Evolutionary conservation across 1,140 invertebrate genomes (phyloP), one percentile per base, ranked within the genome.

Genomic region (Dolichoris vasculosae): DNA sequence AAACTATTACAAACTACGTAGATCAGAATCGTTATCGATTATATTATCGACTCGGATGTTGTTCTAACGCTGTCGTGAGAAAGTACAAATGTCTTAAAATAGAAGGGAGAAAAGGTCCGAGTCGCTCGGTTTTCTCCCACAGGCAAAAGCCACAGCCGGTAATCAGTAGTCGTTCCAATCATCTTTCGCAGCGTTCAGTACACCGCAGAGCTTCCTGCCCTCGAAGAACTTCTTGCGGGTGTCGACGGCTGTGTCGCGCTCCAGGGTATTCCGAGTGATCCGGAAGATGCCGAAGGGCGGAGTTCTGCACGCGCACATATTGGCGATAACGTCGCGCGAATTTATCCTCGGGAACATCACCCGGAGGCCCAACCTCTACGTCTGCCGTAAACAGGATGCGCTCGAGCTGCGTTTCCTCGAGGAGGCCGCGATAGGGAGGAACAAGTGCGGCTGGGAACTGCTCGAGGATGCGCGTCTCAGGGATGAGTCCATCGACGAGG

Each of bases 261-360:
- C 96, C 0, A 90, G 94, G 82, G 95, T 97, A 0, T 97, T 95
- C 84, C 89, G 94, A 76, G 94, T 97, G 9, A 95, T 97, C n/a
- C 93, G 94, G 85, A 91, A 92, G 43, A 95, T 97, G 93, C 96
- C 96, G 0, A 96, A 96, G 93, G 97, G 96, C 40, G 95, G 94
- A 0, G 95, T 95, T 0, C 92, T 97, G 0, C 97, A 97, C 89
- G 91, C 95, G 0, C 97, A 97, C 88, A 95, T 97, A 77, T 94
- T 95, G 15, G 95, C 95, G 0, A 92, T 96, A 0, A 94, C 95
- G 0, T 95, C 95, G 6, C 91, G 94, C 0, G 94, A 96, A 81
- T 97, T 95, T 91, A 86, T 97, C 1, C 92, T 96, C 23, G 88
- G 93, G 11, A 95, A 96, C 78, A 92, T 96, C 30, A 96, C 96